phyloP scores from a whole-genome alignment of 2,888 invertebrate species.

The Amblyjoppa fuscipennis region DNA sequence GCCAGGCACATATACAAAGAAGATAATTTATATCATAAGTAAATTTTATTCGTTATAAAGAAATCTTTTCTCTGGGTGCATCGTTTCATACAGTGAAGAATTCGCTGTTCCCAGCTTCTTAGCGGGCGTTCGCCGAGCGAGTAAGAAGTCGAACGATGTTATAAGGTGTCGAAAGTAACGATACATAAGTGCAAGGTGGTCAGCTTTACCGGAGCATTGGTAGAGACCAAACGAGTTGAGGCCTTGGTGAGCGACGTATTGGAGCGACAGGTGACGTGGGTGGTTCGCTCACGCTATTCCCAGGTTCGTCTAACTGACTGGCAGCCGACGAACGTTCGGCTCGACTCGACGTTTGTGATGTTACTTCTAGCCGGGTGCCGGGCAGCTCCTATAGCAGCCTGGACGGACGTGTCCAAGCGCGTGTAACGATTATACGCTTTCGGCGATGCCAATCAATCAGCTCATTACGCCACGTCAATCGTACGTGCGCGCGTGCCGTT shows the following conservation, averaged over 20 bases:
- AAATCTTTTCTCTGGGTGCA: no score
- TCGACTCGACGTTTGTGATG: conserved; percentile 30
- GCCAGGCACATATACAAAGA: no score
- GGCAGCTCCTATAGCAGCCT: conserved; percentile 16
- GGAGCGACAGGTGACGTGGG: conserved; percentile 66
- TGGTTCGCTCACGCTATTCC: conserved; percentile 56
- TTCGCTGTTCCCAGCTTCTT: no score
- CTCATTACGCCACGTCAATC: conserved; percentile 81
- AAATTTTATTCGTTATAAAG: no score
- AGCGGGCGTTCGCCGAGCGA: no score
- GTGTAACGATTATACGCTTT: conserved; percentile 79
- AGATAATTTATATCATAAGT: no score
- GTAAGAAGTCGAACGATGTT: no score
- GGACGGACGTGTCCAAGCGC: conserved; percentile 71
- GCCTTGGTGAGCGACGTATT: conserved; percentile 49
- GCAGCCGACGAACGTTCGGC: conserved; percentile 54
- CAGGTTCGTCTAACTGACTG: conserved; percentile 42
- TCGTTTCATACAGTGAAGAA: no score
- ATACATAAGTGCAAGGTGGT: not conserved
- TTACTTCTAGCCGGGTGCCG: conserved; percentile 42
- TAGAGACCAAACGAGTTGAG: conserved; percentile 39
- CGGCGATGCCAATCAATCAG: conserved; percentile 81
- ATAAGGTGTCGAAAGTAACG: not conserved
- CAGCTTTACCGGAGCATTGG: conserved; percentile 27
- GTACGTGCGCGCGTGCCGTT: conserved; percentile 31